Conservation (phyloP, 2,888 invertebrate genomes). For the Papilio gigon region DNA sequence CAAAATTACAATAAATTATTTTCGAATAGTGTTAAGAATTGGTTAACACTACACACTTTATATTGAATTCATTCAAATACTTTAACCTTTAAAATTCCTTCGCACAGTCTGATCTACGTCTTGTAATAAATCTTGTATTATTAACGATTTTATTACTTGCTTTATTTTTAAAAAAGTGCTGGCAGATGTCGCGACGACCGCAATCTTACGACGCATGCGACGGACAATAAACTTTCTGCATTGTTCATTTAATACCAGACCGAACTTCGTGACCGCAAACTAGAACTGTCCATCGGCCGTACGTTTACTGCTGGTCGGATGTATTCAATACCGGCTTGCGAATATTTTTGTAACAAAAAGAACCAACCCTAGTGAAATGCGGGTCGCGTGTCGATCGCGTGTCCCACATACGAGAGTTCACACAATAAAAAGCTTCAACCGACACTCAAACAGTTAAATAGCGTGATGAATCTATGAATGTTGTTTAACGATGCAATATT, state of each 20-base stretch:
- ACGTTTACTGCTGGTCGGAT: slow-evolving; percentile 50
- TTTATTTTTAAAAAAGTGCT: slow-evolving; percentile 25
- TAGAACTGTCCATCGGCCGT: slow-evolving; percentile 38
- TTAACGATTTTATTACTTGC: slow-evolving; percentile 16
- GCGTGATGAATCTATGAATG: slow-evolving; percentile 58
- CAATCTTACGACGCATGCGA: slow-evolving; percentile 14
- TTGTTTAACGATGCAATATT: slow-evolving; percentile 43
- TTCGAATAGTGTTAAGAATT: not conserved
- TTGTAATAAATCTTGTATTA: slow-evolving; percentile 11
- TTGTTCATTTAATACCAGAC: slow-evolving; percentile 37
- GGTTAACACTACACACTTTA: not conserved
- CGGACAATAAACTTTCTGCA: slow-evolving; percentile 34
- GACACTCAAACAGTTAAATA: slow-evolving; percentile 62
- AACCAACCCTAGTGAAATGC: slow-evolving; percentile 63
- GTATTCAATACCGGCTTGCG: slow-evolving; percentile 57
- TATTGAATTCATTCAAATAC: not conserved
- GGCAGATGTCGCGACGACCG: slow-evolving; percentile 25
- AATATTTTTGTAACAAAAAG: slow-evolving; percentile 59
- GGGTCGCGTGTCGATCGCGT: slow-evolving; percentile 78
- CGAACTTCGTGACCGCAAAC: slow-evolving; percentile 43
- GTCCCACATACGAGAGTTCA: slow-evolving; percentile 76
- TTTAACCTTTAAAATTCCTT: not conserved
- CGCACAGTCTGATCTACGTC: not conserved
- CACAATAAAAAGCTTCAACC: slow-evolving; percentile 66
- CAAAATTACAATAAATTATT: not conserved